Percentiles rank a stretch among this genome's conserved stretches.
Evolutionary conservation across 2,797 vertebrate genomes (phyloP).

Genomic region (Avahi laniger): DNA sequence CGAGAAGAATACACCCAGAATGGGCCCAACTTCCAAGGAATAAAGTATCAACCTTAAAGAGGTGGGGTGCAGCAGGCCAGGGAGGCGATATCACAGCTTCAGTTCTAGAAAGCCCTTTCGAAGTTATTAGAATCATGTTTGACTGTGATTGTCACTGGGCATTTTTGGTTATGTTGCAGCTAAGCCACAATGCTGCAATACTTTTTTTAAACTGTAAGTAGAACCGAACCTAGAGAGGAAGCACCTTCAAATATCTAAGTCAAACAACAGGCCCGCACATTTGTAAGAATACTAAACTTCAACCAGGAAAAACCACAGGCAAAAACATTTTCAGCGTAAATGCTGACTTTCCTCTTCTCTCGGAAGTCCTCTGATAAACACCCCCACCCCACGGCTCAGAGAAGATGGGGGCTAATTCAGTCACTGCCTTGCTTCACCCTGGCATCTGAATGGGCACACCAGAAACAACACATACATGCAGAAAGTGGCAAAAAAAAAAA

Average conservation of each 20-base stretch:
- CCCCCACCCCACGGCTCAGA: no score
- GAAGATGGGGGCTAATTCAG: neutral
- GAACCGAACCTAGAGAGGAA: neutral
- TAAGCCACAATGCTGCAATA: neutral
- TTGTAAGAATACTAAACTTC: neutral
- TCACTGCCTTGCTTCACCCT: neutral
- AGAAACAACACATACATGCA: neutral
- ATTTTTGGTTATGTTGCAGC: neutral
- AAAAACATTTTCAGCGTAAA: neutral
- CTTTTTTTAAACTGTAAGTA: neutral
- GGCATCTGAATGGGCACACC: neutral
- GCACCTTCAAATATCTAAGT: neutral
- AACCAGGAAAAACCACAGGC: neutral
- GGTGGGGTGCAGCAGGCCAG: no score
- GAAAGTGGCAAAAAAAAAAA: neutral
- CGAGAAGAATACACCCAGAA: neutral
- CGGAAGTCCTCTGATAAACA: neutral
- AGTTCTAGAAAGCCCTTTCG: neutral
- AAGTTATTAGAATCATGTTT: neutral
- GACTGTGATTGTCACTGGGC: neutral
- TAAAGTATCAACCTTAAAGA: neutral
- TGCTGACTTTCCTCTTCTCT: neutral
- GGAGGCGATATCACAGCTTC: accelerated
- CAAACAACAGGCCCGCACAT: neutral
- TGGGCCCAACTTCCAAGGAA: accelerated